Evolutionary conservation across 1,140 invertebrate genomes (phyloP), one percentile per base, ranked within the genome.

Genomic region (Ceratina calcarata): DNA sequence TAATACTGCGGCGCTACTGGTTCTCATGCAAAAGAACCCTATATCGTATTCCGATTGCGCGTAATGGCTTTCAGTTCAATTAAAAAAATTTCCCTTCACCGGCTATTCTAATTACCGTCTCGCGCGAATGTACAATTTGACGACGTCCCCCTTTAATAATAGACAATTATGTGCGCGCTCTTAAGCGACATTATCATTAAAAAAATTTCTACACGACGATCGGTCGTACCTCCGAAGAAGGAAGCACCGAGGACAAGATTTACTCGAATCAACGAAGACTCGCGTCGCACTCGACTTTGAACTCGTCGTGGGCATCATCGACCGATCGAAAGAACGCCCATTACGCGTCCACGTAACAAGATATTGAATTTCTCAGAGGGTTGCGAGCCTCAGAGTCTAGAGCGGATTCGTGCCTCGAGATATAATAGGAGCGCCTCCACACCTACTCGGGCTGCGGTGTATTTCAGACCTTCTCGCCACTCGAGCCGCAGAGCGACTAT

Each of bases 371-470:
- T 86, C 75, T 80, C 60, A 45, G 45, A 69, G 60, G 77, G 69
- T 83, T 83, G 64, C 53, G 66, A 83, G 69, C 80, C 79, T 60
- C 55, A 2, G 55, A 15, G 58, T 53, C 60, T 49, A 45, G 67
- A 73, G 73, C 68, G 70, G 64, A 81, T 83, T 84, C 81, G 82
- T 86, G 78, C 83, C 78, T 71, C 76, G 75, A 68, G 84, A 86
- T 87, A 85, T 85, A 89, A 89, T 87, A 75, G 81, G 67, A 84
- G 84, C 74, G 78, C 75, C 86, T 87, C 78, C 78, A 78, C 86
- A 75, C 60, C 69, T 82, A 82, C 82, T 80, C 75, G 61, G n/a
- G 57, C 61, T 22, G 66, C 49, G 55, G 37, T 53, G 49, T 81
- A 71, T 86, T 81, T 76, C 68, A 79, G 53, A 66, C 70, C 58